phyloP scores from a whole-genome alignment of 92 coral and sea anemone genomes.

The Heteractis magnifica region DNA sequence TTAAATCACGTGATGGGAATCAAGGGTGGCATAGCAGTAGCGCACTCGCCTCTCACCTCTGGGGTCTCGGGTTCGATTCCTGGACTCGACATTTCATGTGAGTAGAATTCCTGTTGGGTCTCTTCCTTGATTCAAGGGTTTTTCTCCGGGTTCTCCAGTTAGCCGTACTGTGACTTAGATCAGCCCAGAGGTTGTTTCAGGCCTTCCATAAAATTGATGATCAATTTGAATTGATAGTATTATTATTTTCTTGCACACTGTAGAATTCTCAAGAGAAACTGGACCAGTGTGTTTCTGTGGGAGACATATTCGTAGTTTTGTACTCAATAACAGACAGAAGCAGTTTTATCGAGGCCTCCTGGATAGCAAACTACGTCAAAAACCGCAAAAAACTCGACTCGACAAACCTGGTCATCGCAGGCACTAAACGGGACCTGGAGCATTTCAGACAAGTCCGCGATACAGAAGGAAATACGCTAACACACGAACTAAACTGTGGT shows the following conservation, averaged over 20 bases:
- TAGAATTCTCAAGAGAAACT: conserved; percentile 86
- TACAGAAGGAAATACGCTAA: conserved; percentile 69
- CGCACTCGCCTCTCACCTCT: no score
- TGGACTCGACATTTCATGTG: no score
- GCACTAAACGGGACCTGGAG: conserved; percentile 84
- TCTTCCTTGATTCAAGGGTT: no score
- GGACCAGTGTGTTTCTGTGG: conserved; percentile 60
- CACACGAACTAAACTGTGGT: conserved; percentile 75
- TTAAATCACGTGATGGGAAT: no score
- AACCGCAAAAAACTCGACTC: conserved; percentile 70
- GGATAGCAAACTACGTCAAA: conserved; percentile 76
- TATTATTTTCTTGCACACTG: not conserved
- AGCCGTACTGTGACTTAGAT: no score
- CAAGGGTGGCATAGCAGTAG: no score
- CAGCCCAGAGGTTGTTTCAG: no score
- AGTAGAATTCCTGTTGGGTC: no score
- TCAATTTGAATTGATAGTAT: no score
- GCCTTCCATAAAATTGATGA: no score
- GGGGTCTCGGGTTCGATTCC: no score
- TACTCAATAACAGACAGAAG: conserved; percentile 82
- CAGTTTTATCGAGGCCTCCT: conserved; percentile 76
- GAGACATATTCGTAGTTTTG: conserved; percentile 83
- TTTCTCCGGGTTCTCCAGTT: no score
- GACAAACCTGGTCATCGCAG: conserved; percentile 72
- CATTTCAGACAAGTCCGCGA: conserved; percentile 81